Evolutionary conservation across 2,888 invertebrate genomes (phyloP), one percentile per base, ranked within the genome.

Genomic region (Chrysotoxum bicinctum): DNA sequence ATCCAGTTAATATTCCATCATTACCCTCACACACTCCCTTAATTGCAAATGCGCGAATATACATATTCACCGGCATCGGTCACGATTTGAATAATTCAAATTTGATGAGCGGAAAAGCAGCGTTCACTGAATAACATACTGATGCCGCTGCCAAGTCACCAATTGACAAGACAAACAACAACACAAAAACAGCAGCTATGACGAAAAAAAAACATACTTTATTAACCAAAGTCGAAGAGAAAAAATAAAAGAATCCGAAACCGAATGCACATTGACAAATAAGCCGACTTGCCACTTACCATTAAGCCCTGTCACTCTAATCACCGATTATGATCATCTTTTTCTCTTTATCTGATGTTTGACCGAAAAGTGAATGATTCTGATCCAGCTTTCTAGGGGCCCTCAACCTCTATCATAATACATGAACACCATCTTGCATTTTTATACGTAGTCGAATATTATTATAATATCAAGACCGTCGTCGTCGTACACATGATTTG

Each of bases 1-100:
- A 69, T 81, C 76, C 76, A 85, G 85, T 85, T 85, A 85, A 85
- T 81, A 85, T 85, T 85, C 85, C 32, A 77, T 73, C 81, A 81
- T 85, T 77, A 81, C 76, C 70, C 84, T 80, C 76, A 72, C 76
- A 79, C 75, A 64, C 70, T 81, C 81, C 85, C 76, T 50, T 77
- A 76, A 60, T 72, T 56, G 81, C 48, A 56, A 76, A 72, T 73
- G 84, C 80, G 80, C 80, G 80, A 85, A 76, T 81, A 73, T n/a
- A n/a, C n/a, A n/a, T 64, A 58, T 85, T 85, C 50, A 76, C 48
- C 76, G 81, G 76, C 73, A 64, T 48, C 54, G 81, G 62, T 73
- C 76, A 76, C 81, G 76, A 73, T 77, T 85, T 85, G 85, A 85
- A 85, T 85, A 81, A 85, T 85, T 85, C 81, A 85, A 79, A 64